Conservation (phyloP, 2,888 invertebrate genomes). For the Acanthosepion lycidas region DNA sequence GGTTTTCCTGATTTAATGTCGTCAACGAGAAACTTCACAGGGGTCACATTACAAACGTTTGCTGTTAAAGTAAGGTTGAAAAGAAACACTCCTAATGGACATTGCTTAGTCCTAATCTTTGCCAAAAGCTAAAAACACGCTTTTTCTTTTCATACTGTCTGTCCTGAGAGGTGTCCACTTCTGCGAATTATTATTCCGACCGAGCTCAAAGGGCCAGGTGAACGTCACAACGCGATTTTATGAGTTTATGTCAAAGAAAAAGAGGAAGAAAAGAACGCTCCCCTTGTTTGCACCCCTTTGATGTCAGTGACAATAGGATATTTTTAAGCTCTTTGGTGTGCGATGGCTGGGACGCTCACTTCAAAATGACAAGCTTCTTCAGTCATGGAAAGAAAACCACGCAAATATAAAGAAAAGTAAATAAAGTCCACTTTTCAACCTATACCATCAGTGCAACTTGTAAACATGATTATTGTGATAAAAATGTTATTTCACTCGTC, state of each 20-base stretch:
- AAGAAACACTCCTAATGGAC: neutral
- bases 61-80: neutral
- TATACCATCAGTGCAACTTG: neutral
- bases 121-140: neutral
- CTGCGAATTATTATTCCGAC: neutral
- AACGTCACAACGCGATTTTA: neutral
- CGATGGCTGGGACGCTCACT: neutral
- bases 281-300: neutral
- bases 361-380: neutral
- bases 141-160: neutral
- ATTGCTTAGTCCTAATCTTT: neutral
- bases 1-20: neutral
- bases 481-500: neutral
- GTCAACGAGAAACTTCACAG: neutral
- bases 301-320: neutral
- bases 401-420: neutral
- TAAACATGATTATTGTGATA: neutral
- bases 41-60: slow-evolving; percentile 6
- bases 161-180: neutral
- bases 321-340: neutral
- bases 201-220: neutral
- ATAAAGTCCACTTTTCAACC: no score
- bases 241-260: neutral
- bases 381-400: neutral
- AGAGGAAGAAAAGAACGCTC: neutral